Conservation (phyloP, 92 coral and sea anemone species). For the Parazoanthus darwini region DNA sequence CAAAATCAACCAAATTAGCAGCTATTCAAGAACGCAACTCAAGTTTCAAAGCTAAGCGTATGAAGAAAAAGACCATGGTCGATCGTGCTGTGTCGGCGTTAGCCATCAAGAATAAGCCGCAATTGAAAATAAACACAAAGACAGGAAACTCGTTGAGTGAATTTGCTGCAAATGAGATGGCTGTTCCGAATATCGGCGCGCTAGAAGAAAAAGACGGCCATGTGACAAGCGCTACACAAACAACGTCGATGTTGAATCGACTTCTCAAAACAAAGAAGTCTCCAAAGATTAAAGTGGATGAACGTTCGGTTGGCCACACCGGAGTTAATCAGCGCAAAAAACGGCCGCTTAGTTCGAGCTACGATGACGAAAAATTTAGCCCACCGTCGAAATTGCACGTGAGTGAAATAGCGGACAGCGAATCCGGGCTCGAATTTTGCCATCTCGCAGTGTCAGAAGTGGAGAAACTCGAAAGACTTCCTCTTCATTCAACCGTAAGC, state of each 20-base stretch:
- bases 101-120: conserved; percentile 24
- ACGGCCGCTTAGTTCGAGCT: conserved; percentile 39
- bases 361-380: conserved; percentile 40
- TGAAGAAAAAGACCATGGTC: conserved; percentile 13
- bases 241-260: conserved; percentile 49
- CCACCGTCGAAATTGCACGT: conserved; percentile 19
- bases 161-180: conserved; percentile 36
- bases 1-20: conserved; percentile 25
- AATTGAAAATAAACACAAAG: conserved; percentile 30
- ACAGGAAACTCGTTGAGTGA: conserved; percentile 43
- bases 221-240: conserved; percentile 65
- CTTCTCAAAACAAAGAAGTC: conserved; percentile 46
- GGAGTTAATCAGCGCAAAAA: conserved; percentile 34
- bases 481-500: conserved; percentile 27
- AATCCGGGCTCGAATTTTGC: conserved; percentile 6
- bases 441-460: conserved; percentile 33
- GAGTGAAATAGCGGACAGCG: conserved; percentile 9
- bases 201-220: conserved; percentile 30
- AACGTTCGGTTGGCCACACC: conserved; percentile 39
- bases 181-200: conserved; percentile 37
- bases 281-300: conserved; percentile 29
- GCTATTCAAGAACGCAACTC: conserved; percentile 36
- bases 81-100: conserved; percentile 28
- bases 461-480: conserved; percentile 15
- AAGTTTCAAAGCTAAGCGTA: conserved; percentile 31